Conservation (phyloP, 2,888 invertebrate species). For the Epinotia demarniana region DNA sequence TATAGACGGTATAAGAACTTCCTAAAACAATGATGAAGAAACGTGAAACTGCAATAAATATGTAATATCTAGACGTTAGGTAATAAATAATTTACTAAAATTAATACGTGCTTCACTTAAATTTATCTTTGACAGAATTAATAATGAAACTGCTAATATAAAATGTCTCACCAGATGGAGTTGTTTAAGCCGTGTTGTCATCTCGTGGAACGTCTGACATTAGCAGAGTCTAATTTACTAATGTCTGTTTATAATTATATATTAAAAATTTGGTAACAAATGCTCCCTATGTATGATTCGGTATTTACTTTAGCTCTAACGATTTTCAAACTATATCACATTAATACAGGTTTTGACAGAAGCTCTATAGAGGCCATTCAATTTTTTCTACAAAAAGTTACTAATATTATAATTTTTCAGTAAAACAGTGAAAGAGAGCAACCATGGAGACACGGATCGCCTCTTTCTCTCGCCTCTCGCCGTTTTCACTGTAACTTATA, state of each 20-base stretch:
- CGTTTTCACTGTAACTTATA: neutral
- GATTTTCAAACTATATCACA: constrained; percentile 39
- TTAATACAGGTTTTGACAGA: constrained; percentile 20
- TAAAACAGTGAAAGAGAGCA: constrained; percentile 10
- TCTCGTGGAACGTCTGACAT: neutral
- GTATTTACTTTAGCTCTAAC: neutral
- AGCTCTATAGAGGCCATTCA: constrained; percentile 33
- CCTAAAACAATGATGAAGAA: too few species aligned
- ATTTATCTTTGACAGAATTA: neutral
- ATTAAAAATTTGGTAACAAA: neutral
- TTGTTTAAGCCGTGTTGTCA: neutral
- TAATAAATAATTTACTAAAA: neutral
- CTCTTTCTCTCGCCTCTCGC: too few species aligned
- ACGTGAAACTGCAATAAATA: too few species aligned
- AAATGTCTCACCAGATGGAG: neutral
- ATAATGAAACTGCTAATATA: neutral
- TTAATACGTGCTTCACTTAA: neutral
- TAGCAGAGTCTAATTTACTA: neutral
- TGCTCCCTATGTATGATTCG: neutral
- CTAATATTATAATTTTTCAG: neutral
- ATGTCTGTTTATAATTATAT: too few species aligned
- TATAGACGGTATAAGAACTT: too few species aligned
- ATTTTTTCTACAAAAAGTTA: constrained; percentile 1
- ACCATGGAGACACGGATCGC: neutral
- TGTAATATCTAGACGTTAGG: neutral